Percentiles rank a stretch among this genome's conserved stretches.
Conservation (phyloP, 2,888 invertebrate species). For the Acrobasis consociella region DNA sequence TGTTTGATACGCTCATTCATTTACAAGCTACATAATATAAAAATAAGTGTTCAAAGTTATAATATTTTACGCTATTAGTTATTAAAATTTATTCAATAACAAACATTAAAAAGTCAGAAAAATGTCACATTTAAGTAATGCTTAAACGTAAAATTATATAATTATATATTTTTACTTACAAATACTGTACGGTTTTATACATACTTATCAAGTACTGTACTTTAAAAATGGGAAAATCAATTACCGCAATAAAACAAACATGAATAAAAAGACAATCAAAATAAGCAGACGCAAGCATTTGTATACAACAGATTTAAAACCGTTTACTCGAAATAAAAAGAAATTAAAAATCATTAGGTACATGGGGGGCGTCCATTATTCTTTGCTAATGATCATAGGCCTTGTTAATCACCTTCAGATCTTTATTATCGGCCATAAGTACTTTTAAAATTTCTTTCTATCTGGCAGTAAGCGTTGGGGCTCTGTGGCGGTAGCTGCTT, state of each 20-base stretch:
- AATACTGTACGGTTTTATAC: background rate
- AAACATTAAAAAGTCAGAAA: background rate
- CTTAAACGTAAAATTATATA: background rate
- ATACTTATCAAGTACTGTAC: too few relatives aligned
- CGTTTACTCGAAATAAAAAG: background rate
- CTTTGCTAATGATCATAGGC: too few relatives aligned
- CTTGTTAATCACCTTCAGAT: too few relatives aligned
- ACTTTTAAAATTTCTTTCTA: background rate
- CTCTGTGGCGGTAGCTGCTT: background rate
- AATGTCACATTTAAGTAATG: background rate
- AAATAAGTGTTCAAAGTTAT: too few relatives aligned
- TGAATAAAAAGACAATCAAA: background rate
- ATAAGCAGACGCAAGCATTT: background rate
- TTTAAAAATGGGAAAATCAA: too few relatives aligned
- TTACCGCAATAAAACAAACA: background rate
- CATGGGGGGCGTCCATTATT: too few relatives aligned
- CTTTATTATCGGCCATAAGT: too few relatives aligned
- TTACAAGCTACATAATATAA: conserved; percentile 5
- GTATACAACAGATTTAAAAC: background rate
- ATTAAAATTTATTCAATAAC: background rate
- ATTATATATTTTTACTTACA: background rate
- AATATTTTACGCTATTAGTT: background rate
- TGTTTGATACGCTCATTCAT: conserved; percentile 15
- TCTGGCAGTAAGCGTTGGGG: background rate
- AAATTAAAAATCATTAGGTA: too few relatives aligned